Evolutionary conservation across 2,797 vertebrate species (phyloP).

Genomic region (Rallus crepitans): DNA sequence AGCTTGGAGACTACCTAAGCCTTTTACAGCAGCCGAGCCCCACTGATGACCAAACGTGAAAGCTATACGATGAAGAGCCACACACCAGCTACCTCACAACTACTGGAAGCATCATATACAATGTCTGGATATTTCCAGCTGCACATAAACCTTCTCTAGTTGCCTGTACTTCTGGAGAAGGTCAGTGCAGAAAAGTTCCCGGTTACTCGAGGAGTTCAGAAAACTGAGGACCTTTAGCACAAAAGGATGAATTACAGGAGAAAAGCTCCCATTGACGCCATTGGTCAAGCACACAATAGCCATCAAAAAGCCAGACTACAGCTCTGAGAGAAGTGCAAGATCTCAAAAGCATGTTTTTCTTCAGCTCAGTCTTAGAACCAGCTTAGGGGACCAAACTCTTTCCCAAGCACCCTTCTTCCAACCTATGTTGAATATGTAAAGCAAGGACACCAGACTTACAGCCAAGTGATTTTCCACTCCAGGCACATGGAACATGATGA

Average conservation of each 20-base stretch:
- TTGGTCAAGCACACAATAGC: not conserved
- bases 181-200: not conserved
- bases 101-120: not conserved
- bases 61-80: not conserved
- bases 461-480: slow-evolving; percentile 62
- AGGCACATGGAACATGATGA: slow-evolving; percentile 68
- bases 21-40: not conserved
- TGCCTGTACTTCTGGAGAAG: not conserved
- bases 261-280: not conserved
- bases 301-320: not conserved
- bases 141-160: not conserved
- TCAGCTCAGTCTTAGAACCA: not conserved
- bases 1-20: not conserved
- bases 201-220: not conserved
- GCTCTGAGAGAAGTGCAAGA: not conserved
- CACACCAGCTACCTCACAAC: not conserved
- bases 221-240: not conserved
- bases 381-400: slow-evolving; percentile 21
- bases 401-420: slow-evolving; percentile 46
- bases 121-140: not conserved
- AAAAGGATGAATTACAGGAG: not conserved
- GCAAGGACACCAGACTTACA: slow-evolving; percentile 49
- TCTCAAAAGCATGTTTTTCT: not conserved
- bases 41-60: not conserved
- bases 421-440: slow-evolving; percentile 62